Percentiles rank a stretch among this genome's conserved stretches.
Evolutionary conservation across 2,113 vertebrate species (phyloP).

Genomic region (Galeopterus variegatus): DNA sequence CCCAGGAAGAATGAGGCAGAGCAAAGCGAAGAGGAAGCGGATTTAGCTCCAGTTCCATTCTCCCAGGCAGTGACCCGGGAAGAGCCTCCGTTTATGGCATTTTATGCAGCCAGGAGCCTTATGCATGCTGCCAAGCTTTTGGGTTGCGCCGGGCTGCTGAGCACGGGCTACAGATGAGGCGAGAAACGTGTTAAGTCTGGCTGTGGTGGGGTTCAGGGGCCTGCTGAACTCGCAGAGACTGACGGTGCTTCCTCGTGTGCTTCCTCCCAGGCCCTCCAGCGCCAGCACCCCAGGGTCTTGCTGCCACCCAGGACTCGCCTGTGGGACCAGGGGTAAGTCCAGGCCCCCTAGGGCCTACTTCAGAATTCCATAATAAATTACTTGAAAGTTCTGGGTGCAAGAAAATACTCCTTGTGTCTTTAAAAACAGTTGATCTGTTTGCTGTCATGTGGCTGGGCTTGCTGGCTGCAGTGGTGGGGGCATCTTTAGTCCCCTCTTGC

Average conservation of each 20-base stretch:
- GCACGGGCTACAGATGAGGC: accelerated
- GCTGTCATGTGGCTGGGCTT: background rate
- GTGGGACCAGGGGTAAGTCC: conserved; percentile 93
- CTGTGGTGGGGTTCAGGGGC: accelerated
- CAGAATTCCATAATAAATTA: background rate
- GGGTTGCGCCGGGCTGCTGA: accelerated
- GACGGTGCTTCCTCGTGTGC: background rate
- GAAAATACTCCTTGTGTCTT: too few species aligned
- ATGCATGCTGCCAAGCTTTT: background rate
- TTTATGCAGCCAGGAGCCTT: background rate
- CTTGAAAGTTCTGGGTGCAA: too few species aligned
- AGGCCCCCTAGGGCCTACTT: accelerated
- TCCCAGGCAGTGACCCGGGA: background rate
- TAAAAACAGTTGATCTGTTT: accelerated
- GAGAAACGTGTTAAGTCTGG: accelerated
- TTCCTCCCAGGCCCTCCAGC: conserved; percentile 61
- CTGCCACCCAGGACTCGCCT: conserved; percentile 87
- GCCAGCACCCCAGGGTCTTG: accelerated
- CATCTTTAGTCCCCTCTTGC: too few species aligned
- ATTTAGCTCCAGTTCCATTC: background rate
- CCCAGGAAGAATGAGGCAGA: accelerated
- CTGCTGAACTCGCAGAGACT: background rate
- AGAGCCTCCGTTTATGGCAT: background rate
- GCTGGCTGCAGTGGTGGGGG: accelerated
- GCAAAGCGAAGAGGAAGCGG: background rate